Evolutionary conservation across 2,113 vertebrate genomes (phyloP), one percentile per base, ranked within the genome.

Genomic region (Salvator merianae): DNA sequence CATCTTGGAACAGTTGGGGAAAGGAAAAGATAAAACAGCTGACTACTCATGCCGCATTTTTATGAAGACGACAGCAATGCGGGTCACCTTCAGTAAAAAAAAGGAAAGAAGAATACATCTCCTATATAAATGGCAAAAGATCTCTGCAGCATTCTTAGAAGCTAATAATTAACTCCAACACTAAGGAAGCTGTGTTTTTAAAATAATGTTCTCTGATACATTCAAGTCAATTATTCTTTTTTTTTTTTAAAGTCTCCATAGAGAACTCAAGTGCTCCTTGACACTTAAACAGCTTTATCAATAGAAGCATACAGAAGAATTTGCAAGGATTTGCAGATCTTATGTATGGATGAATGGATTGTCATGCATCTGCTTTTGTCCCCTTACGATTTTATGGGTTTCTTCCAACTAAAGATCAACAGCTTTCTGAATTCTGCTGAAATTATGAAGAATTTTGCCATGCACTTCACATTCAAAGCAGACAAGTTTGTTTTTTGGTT

Each of bases 51-150:
- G 59, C 76, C 87, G 87, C 91, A 91, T 93, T 93, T 93, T 94
- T 91, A 94, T 94, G 92, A 93, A 93, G 86, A 84, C 87, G 87
- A 87, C 22, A 0, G 77, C 86, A 91, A 90, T 83, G 81, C 86
- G 72, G 92, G 92, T 94, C 93, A 94, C 92, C 92, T 94, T 93
- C 88, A 93, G 83, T 91, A 87, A 1, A 26, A 82, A 78, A 91
- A 63, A 55, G 13, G n/a, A 30, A 16, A 24, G 55, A 74, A 83
- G 91, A 87, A 1, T 14, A 86, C 72, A 59, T 84, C 78, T 78
- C n/a, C 87, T 86, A 86, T 9, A 87, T 76, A 90, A 88, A 90
- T 77, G 7, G 5, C 13, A 62, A 65, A 88, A 80, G 80, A 4
- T 43, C 47, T 63, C 72, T 89, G 79, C 1, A 32, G 28, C 14